Evolutionary conservation across 2,888 invertebrate species (phyloP), one percentile per base, ranked within the genome.

Genomic region (Cryptophagus acutangulus): DNA sequence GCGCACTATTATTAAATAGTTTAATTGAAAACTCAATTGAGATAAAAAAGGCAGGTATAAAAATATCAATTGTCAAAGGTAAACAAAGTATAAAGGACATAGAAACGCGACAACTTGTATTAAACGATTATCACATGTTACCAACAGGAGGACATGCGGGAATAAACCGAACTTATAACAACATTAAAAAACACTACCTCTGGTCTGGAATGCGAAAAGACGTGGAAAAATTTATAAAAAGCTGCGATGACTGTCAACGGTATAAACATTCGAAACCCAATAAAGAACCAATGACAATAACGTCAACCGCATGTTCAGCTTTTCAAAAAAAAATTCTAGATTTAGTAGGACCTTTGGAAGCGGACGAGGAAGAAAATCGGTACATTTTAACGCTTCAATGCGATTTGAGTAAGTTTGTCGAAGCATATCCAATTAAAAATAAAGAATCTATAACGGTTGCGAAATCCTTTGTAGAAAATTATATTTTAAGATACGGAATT

Each of bases 301-400:
- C 46, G 3, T 38, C 42, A 18, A 51, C 51, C 15, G 46, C 49
- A 9, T 13, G 28, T 13, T 37, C 42, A 2, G 44, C 42, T 16
- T 47, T 51, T 37, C 45, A 51, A 37, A 51, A 48, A 41, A 20
- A 47, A 18, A 44, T 20, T 38, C 33, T 50, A 17, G 44, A 47
- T 17, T 5, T 50, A 10, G 41, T 50, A 18, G 50, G 48, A 10
- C 45, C 45, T 15, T 12, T 50, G 5, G 39, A 38, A 1, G n/a
- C n/a, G 13, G 41, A 49, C 26, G 15, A 24, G 5, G 17, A 46
- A 4, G 13, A 36, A 30, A 41, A 41, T 37, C 2, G 17, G 1
- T 47, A 47, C 30, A 46, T 46, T 24, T 15, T 47, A 13, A 40
- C 31, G n/a, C 25, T 35, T 12, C 20, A 35, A 20, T 41, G 41